Conservation (phyloP, 2,113 vertebrate genomes). For the Anolis carolinensis region DNA sequence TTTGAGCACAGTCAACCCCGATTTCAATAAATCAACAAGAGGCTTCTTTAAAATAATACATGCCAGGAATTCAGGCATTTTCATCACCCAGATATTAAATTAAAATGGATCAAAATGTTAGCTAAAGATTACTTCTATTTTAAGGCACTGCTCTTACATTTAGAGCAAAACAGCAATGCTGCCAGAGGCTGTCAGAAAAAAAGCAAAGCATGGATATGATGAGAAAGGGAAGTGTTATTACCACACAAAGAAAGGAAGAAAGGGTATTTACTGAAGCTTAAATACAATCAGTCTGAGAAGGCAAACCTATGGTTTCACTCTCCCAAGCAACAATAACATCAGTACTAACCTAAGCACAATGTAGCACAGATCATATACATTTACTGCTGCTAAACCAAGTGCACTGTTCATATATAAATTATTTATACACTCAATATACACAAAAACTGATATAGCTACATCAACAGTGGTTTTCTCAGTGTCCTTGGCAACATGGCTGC, state of each 20-base stretch:
- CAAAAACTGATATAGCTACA: too few species aligned
- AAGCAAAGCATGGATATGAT: slow-evolving; percentile 56
- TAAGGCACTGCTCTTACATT: slow-evolving; percentile 63
- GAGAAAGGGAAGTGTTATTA: slow-evolving; percentile 62
- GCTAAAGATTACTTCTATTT: slow-evolving; percentile 69
- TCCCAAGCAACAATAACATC: background rate
- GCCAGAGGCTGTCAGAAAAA: slow-evolving; percentile 64
- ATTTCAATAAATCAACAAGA: slow-evolving; percentile 39
- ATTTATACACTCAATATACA: too few species aligned
- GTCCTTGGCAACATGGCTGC: background rate
- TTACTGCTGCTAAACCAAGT: too few species aligned
- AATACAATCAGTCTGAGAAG: slow-evolving; percentile 41
- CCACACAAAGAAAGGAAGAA: background rate
- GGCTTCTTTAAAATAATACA: slow-evolving; percentile 28
- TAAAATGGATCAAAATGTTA: slow-evolving; percentile 71
- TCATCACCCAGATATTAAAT: slow-evolving; percentile 70
- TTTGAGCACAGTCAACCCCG: background rate
- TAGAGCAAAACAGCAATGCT: slow-evolving; percentile 60
- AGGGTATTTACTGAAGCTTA: slow-evolving; percentile 41
- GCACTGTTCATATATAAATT: too few species aligned
- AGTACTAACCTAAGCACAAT: background rate
- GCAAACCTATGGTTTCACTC: background rate
- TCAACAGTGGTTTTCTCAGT: background rate
- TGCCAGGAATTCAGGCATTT: slow-evolving; percentile 61
- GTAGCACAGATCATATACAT: too few species aligned